Evolutionary conservation across 2,113 vertebrate species (phyloP), one percentile per base, ranked within the genome.

Genomic region (Bubo scandiacus): DNA sequence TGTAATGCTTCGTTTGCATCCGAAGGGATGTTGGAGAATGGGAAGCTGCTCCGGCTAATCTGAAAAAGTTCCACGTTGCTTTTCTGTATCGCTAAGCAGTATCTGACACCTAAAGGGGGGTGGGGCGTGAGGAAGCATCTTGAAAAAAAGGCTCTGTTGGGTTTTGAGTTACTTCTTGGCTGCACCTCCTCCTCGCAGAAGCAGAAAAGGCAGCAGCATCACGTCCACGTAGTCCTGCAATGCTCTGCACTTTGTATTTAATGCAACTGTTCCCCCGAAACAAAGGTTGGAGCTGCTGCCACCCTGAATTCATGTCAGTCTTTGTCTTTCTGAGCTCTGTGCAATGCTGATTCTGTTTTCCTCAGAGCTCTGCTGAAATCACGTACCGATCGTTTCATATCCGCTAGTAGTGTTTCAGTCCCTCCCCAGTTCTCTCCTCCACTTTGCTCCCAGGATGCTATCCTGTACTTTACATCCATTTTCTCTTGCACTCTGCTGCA

Each of bases 391-490:
- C 1, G 0, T 67, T 96, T 89, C 66, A 30, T 23, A 85, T 67
- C 91, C 4, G 1, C 79, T 49, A 38, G 62, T 23, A 78, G 58
- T 49, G 17, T 66, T 63, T 70, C 71, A 93, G 81, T 81, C 90
- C 89, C 72, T 90, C 92, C 92, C 92, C 77, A 42, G 66, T 88
- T 79, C 77, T 49, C 19, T 95, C 86, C 43, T 89, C 84, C 70
- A 38, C 91, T 54, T 92, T 45, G 81, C 72, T 94, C 96, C 91
- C 93, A 91, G 91, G 75, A 88, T 67, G 81, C 86, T 80, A 91
- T 61, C 81, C 85, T 25, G 17, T 81, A 91, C 77, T 92, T 94
- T 86, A 73, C 26, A 61, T 81, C 79, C 47, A 0, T 84, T 75
- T 75, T 92, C 78, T 89, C 90, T 91, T 91, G 75, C 90, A 89